Evolutionary conservation across 2,113 vertebrate species (phyloP).

Genomic region (Antechinus flavipes): DNA sequence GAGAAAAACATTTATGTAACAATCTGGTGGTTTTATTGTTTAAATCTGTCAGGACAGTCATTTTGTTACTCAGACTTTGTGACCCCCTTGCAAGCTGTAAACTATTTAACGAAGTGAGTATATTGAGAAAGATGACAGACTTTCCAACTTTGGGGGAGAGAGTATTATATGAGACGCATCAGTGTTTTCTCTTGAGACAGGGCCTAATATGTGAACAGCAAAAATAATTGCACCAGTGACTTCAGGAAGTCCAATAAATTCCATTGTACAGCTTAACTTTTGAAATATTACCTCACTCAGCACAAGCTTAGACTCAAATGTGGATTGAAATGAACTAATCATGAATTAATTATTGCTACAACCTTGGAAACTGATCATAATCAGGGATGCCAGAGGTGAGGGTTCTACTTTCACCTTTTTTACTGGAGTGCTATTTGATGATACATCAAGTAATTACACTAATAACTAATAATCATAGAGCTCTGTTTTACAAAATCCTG

Average conservation of each 20-base stretch:
- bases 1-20: conserved; percentile 88
- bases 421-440: neutral
- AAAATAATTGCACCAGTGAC: conserved; percentile 86
- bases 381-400: conserved; percentile 2
- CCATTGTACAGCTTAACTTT: conserved; percentile 72
- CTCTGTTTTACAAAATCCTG: neutral
- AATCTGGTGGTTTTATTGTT: conserved; percentile 90
- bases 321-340: conserved; percentile 80
- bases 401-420: conserved; percentile 44
- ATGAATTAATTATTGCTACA: conserved; percentile 68
- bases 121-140: conserved; percentile 89
- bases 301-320: conserved; percentile 75
- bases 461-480: neutral
- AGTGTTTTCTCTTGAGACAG: conserved; percentile 81
- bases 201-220: conserved; percentile 83
- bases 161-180: conserved; percentile 85
- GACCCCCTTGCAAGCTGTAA: conserved; percentile 88
- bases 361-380: conserved; percentile 58
- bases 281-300: conserved; percentile 85
- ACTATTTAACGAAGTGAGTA: conserved; percentile 90
- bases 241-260: conserved; percentile 84
- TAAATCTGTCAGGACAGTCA: conserved; percentile 89
- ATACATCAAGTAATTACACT: neutral
- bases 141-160: conserved; percentile 83
- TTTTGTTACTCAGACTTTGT: conserved; percentile 86